Evolutionary conservation across 2,113 vertebrate species (phyloP), one percentile per base, ranked within the genome.

Genomic region (Pelodiscus sinensis): DNA sequence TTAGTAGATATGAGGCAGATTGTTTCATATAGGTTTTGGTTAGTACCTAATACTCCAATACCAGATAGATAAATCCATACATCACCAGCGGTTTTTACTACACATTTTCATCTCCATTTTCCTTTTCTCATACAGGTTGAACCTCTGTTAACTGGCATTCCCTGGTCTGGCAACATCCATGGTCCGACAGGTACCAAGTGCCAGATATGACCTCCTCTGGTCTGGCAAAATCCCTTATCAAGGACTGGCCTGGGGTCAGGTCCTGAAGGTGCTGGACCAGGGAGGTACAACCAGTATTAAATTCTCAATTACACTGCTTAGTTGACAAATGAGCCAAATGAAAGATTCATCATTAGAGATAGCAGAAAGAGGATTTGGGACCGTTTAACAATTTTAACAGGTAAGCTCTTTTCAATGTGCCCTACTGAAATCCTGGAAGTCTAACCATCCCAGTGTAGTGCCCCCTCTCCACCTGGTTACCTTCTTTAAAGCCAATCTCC

Each of bases 351-450:
- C 68, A 56, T 86, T 84, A 84, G 25, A 82, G 90, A 90, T 73
- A 86, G 68, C 54, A 86, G n/a, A 57, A 94, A 56, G 13, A 84
- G 5, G 5, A 82, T 90, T 50, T 25, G 31, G 8, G 19, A 86
- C 82, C 3, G 60, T 35, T 85, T 77, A 79, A 89, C 65, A 90
- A 58, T 6, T 44, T 88, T 79, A 88, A 71, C 31, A 35, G 31
- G 31, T 9, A 31, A 71, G 31, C 14, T n/a, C 31, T 31, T 71
- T 16, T 35, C 65, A 90, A 77, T 77, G 55, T 65, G 38, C 78
- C 51, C 54, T 83, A 85, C 24, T 85, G 18, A 96, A 92, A 90
- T 86, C 73, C 51, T 94, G 22, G 60, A 94, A 84, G 5, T 77
- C 56, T 55, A 35, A 38, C 3, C 85, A 31, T 79, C 22, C 56